phyloP scores from a whole-genome alignment of 2,888 invertebrate genomes.

The Drosophila prolongata region DNA sequence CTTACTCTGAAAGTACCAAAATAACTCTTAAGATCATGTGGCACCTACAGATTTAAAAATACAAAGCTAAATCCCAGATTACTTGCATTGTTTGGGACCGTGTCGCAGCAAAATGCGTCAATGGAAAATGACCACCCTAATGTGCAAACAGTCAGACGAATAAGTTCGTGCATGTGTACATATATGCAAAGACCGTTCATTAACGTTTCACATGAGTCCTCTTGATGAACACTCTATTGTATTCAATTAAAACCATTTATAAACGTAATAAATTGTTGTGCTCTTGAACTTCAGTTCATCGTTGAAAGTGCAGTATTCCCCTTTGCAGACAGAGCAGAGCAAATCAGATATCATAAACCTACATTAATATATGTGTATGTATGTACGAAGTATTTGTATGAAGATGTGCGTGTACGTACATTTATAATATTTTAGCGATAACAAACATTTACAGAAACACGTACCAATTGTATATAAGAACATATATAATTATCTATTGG shows the following conservation, averaged over 20 bases:
- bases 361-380: constrained; percentile 11
- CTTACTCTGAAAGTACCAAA: no score
- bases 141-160: constrained; percentile 5
- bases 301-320: constrained; percentile 59
- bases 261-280: constrained; percentile 74
- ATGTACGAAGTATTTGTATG: not conserved
- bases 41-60: not conserved
- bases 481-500: constrained; percentile 15
- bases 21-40: no score
- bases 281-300: constrained; percentile 73
- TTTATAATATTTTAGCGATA: constrained; percentile 12
- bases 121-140: constrained; percentile 39
- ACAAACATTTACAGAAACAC: constrained; percentile 17
- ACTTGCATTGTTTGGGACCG: not conserved
- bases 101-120: constrained; percentile 1
- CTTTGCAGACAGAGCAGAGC: constrained; percentile 26
- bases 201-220: constrained; percentile 50
- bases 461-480: constrained; percentile 27
- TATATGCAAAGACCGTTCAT: constrained; percentile 14
- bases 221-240: constrained; percentile 67
- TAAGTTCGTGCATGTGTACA: constrained; percentile 7
- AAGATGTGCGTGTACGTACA: not conserved
- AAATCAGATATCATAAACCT: constrained; percentile 7
- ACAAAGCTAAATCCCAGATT: not conserved
- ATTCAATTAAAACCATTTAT: constrained; percentile 77